Conservation (phyloP, 2,797 vertebrate species). For the Pseudomugil tenellus region DNA sequence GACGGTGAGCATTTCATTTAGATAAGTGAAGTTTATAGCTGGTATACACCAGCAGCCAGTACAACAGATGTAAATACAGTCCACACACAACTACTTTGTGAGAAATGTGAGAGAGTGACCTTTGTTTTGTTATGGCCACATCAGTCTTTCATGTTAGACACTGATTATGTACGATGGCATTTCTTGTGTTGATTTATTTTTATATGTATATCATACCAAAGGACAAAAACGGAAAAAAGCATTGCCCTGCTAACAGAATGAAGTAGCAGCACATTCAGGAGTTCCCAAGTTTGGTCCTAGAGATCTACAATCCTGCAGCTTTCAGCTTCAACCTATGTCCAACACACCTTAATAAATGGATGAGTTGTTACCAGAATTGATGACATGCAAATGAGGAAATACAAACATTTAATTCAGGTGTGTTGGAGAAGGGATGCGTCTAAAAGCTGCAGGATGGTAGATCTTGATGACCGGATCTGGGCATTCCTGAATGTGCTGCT, state of each 20-base stretch:
- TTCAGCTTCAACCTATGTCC: no score
- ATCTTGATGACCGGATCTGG: no score
- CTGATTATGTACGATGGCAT: constrained; percentile 10
- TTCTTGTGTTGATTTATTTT: constrained; percentile 1
- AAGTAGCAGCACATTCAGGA: no score
- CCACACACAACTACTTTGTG: background rate
- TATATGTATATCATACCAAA: background rate
- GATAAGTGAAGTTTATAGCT: constrained; percentile 44
- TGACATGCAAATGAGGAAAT: no score
- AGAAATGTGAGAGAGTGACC: constrained; percentile 32
- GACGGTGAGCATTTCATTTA: constrained; percentile 57
- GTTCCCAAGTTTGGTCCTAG: no score
- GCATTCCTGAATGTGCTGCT: no score
- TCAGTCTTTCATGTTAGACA: constrained; percentile 9
- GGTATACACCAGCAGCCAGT: constrained; percentile 8
- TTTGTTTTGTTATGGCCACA: constrained; percentile 37
- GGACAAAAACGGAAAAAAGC: constrained; percentile 3
- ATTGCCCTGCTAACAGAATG: constrained; percentile 6
- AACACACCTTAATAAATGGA: no score
- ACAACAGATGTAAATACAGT: constrained; percentile 25
- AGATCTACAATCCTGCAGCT: no score
- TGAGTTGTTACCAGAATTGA: no score
- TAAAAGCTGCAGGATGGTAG: no score
- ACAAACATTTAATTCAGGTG: no score
- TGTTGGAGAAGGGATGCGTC: no score